phyloP scores from a whole-genome alignment of 2,888 invertebrate genomes.

The Cerastis rubricosa region DNA sequence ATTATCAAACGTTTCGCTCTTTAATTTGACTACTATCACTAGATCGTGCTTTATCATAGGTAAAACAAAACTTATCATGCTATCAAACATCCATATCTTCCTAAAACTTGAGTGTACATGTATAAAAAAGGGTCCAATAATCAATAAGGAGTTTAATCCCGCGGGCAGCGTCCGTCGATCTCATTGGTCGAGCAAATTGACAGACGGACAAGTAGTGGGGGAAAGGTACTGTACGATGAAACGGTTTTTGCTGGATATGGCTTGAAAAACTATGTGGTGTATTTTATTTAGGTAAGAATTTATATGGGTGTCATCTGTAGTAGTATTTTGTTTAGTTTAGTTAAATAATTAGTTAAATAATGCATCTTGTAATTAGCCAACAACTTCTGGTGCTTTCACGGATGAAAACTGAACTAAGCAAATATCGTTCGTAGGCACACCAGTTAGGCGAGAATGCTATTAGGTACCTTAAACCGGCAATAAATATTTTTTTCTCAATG shows the following conservation, averaged over 20 bases:
- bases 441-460: background rate
- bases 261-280: background rate
- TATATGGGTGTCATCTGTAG: background rate
- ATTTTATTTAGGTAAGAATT: background rate
- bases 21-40: background rate
- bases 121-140: conserved; percentile 89
- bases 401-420: background rate
- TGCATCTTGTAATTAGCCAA: background rate
- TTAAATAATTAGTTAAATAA: background rate
- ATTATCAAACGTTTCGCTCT: background rate
- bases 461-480: background rate
- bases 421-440: background rate
- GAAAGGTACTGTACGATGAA: conserved; percentile 52
- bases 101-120: conserved; percentile 62
- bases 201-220: conserved; percentile 75
- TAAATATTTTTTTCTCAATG: background rate
- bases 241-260: conserved; percentile 48
- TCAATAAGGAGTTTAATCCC: conserved; percentile 91
- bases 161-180: conserved; percentile 84
- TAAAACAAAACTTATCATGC: background rate
- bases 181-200: conserved; percentile 89
- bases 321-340: background rate
- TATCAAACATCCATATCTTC: conserved; percentile 24
- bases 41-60: background rate
- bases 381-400: background rate